These are phyloP conservation scores for Numida meleagris DNA, from an alignment of 2,113 vertebrate genomes.

Conservation along the genomic window DNA sequence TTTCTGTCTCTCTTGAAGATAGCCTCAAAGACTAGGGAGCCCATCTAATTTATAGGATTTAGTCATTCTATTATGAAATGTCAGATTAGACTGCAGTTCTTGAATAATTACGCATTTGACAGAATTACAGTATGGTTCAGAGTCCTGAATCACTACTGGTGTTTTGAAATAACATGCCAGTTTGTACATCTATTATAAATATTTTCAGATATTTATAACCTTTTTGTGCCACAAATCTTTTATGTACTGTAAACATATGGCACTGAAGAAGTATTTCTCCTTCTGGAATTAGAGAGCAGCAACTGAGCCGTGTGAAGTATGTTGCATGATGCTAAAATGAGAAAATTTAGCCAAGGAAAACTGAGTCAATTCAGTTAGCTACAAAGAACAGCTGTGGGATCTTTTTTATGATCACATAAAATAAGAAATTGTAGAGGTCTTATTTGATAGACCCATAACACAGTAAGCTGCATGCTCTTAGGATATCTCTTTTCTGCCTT, in stretches of 20 bases:
- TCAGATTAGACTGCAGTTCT: constrained; percentile 9
- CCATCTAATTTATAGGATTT: not conserved
- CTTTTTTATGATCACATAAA: constrained; percentile 34
- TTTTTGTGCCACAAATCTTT: not conserved
- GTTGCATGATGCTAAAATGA: not conserved
- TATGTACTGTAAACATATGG: not conserved
- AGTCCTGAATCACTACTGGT: not conserved
- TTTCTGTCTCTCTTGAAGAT: not conserved
- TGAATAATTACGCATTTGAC: constrained; percentile 25
- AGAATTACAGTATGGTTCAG: not conserved
- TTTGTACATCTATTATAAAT: not conserved
- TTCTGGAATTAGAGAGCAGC: not conserved
- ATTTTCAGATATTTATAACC: not conserved
- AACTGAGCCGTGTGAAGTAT: not conserved
- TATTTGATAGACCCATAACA: not conserved
- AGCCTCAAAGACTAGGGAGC: not conserved
- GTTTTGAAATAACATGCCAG: not conserved
- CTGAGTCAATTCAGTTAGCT: not conserved
- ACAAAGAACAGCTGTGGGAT: not conserved
- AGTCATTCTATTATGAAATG: not conserved
- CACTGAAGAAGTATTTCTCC: not conserved
- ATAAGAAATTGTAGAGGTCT: constrained; percentile 24
- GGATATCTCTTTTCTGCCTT: not conserved
- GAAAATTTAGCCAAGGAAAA: not conserved
- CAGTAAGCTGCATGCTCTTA: not conserved